phyloP scores from a whole-genome alignment of 2,888 invertebrate species.

The Apamea monoglypha region DNA sequence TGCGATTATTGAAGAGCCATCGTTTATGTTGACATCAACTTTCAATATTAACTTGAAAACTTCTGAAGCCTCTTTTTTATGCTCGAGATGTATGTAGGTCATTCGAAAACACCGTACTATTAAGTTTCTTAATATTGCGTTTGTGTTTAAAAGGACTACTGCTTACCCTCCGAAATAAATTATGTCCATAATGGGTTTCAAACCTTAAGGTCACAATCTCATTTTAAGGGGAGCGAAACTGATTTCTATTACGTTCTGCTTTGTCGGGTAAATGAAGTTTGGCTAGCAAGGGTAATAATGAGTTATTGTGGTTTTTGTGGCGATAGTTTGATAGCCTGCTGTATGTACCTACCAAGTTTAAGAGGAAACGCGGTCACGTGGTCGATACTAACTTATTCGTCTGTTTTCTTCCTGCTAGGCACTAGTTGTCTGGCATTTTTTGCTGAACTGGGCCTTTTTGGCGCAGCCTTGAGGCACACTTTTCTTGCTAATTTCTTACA shows the following conservation, averaged over 20 bases:
- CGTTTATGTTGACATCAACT: not conserved
- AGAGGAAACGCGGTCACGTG: not conserved
- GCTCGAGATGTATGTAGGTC: too few species aligned
- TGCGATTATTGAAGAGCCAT: not conserved
- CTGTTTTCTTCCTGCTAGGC: not conserved
- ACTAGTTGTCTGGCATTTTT: too few species aligned
- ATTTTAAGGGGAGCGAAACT: conserved; percentile 6
- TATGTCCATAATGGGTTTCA: not conserved
- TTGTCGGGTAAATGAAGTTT: conserved; percentile 45
- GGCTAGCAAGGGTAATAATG: conserved; percentile 40
- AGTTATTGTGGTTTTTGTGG: conserved; percentile 32
- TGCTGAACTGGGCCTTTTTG: too few species aligned
- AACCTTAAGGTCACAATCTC: conserved; percentile 15
- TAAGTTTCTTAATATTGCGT: not conserved
- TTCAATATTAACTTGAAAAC: not conserved
- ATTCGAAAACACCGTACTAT: not conserved
- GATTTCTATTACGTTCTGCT: conserved; percentile 34
- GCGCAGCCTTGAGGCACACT: too few species aligned
- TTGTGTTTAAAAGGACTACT: not conserved
- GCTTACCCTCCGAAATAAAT: conserved; percentile 4
- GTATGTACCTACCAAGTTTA: not conserved
- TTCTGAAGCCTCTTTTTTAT: not conserved
- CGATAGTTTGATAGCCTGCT: conserved; percentile 11
- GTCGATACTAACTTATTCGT: not conserved
- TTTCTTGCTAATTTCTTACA: too few species aligned